Evolutionary conservation across 2,888 invertebrate genomes (phyloP).

Genomic region (Spilarctia lutea): DNA sequence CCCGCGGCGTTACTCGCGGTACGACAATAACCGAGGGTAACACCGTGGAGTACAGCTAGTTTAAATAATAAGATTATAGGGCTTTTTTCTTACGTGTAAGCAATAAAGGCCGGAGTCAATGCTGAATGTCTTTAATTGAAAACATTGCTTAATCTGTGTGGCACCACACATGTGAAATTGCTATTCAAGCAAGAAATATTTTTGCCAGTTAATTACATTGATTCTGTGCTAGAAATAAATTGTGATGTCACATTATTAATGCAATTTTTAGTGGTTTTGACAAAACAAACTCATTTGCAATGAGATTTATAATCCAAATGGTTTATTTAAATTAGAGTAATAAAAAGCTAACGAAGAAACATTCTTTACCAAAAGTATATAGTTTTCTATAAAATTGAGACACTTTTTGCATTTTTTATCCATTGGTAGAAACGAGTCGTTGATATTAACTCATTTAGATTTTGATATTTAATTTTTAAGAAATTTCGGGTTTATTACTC

Average conservation of each 20-base stretch:
- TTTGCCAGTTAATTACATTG: neutral
- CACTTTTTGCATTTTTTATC: neutral
- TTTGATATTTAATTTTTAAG: too few species aligned
- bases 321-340: neutral
- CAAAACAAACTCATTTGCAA: neutral
- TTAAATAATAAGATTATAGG: constrained; percentile 1
- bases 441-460: too few species aligned
- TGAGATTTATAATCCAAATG: neutral
- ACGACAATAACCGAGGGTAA: too few species aligned
- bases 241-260: neutral
- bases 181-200: neutral
- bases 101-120: constrained; percentile 1
- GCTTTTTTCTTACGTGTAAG: neutral
- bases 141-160: constrained; percentile 6
- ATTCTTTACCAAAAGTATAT: neutral
- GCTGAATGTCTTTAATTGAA: neutral
- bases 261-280: neutral
- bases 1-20: too few species aligned
- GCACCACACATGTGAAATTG: constrained; percentile 3
- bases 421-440: too few species aligned
- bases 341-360: neutral
- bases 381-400: neutral
- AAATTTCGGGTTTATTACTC: too few species aligned
- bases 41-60: neutral
- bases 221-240: neutral